Evolutionary conservation across 2,113 vertebrate genomes (phyloP), one percentile per base, ranked within the genome.

Genomic region (Acrocephalus kingi): DNA sequence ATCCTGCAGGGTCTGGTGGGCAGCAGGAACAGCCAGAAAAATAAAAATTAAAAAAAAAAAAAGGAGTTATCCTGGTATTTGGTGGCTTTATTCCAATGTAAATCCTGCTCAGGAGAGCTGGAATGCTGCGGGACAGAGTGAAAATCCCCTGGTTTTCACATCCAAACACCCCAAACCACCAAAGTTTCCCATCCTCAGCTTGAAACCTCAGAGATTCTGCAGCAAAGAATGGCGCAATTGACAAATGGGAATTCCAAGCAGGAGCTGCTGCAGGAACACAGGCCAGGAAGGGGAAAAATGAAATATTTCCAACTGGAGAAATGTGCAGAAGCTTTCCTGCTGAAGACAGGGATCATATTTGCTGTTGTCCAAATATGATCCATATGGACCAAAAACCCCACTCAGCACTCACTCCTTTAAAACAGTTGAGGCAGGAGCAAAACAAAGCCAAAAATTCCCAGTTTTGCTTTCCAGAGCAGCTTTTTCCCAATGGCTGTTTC

Each of bases 141-240:
- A 96, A 96, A 97, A 95, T 83, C 87, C 90, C 89, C 91, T 90
- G 89, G 43, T 94, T 96, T 96, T 85, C 81, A 80, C 72, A 77
- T 85, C 81, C 78, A 73, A 54, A 49, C 63, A 33, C 87, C 77
- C 89, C 58, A 89, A 91, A 95, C 95, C 96, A 90, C 94, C 61
- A 5, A 72, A 85, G 31, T 88, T 96, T 93, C 94, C 62, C 87
- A 76, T 46, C 93, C 86, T 91, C 78, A 69, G 81, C 87, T 76
- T 3, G 43, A 94, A 96, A 96, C 74, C 91, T 93, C 89, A 58
- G 89, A 59, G 87, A 18, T 69, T 71, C 49, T 21, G 33, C 15
- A 88, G 90, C 91, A 82, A 82, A 84, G 89, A 94, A 59, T 10
- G 75, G 84, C 81, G 69, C 78, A 80, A 25, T 0, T 77, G 93